Conservation (phyloP, 2,113 vertebrate genomes). For the Rhynchomys soricoides region DNA sequence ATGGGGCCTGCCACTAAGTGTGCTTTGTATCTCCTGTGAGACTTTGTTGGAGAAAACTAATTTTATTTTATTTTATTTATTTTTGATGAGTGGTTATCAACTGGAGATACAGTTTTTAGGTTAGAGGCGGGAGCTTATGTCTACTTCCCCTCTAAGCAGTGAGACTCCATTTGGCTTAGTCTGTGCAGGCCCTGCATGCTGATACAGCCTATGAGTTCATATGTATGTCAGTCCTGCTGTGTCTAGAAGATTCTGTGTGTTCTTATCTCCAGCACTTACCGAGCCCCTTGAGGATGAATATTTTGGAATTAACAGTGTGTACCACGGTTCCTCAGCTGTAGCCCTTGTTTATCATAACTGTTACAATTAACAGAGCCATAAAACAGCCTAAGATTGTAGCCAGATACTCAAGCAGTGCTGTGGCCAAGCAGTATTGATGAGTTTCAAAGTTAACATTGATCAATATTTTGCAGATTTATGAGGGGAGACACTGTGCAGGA, state of each 20-base stretch:
- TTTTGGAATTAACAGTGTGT: background rate
- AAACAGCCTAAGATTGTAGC: background rate
- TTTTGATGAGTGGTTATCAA: background rate
- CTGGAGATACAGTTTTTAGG: background rate
- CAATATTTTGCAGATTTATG: background rate
- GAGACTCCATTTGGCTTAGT: background rate
- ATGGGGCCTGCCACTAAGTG: background rate
- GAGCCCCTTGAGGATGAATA: background rate
- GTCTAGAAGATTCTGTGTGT: background rate
- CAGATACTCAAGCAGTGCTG: background rate
- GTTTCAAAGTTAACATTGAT: constrained; percentile 26
- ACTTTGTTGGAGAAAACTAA: background rate
- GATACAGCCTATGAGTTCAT: background rate
- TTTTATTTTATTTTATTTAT: too few species aligned
- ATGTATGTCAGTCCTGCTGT: too few species aligned
- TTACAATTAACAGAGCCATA: background rate
- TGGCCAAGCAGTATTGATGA: background rate
- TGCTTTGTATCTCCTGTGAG: background rate
- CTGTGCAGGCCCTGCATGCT: too few species aligned
- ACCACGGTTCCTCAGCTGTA: background rate
- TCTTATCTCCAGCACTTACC: background rate
- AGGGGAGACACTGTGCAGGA: background rate
- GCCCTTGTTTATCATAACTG: constrained; percentile 13
- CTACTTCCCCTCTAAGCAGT: background rate
- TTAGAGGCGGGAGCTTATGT: background rate